Evolutionary conservation across 2,888 invertebrate genomes (phyloP).

Genomic region (Drosophila gaucha): DNA sequence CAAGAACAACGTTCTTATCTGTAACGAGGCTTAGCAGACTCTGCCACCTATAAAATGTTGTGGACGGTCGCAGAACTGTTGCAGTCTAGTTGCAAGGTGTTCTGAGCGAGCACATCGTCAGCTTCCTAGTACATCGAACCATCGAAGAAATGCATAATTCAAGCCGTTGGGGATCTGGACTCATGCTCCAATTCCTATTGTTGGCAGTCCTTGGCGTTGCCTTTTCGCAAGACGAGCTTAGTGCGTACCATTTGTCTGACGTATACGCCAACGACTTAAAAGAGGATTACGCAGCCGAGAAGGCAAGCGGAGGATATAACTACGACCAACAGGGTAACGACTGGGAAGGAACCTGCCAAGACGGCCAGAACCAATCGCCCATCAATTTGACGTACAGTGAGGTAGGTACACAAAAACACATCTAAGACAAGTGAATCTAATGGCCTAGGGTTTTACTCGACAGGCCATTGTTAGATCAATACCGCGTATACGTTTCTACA

Average conservation of each 20-base stretch:
- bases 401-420: slow-evolving; percentile 26
- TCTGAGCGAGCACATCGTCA: slow-evolving; percentile 24
- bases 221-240: slow-evolving; percentile 13
- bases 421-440: fast-evolving
- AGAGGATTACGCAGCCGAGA: slow-evolving; percentile 24
- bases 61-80: slow-evolving; percentile 5
- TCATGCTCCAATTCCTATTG: slow-evolving; percentile 15
- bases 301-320: slow-evolving; percentile 53
- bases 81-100: slow-evolving; percentile 49
- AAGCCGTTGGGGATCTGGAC: slow-evolving; percentile 4
- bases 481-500: slow-evolving; percentile 69
- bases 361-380: slow-evolving; percentile 53
- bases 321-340: slow-evolving; percentile 62
- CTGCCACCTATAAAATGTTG: slow-evolving; percentile 54
- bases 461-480: slow-evolving; percentile 41
- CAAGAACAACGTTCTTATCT: slow-evolving; percentile 33
- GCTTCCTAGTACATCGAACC: not conserved
- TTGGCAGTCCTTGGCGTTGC: slow-evolving; percentile 16
- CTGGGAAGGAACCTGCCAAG: slow-evolving; percentile 54
- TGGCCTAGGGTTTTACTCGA: too few species aligned
- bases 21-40: slow-evolving; percentile 6
- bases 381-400: slow-evolving; percentile 32
- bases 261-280: slow-evolving; percentile 35
- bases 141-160: slow-evolving; percentile 21
- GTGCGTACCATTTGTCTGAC: slow-evolving; percentile 25